These are phyloP conservation scores for Diorhabda sublineata DNA, from an alignment of 1,140 invertebrate genomes.

Conservation along the genomic window DNA sequence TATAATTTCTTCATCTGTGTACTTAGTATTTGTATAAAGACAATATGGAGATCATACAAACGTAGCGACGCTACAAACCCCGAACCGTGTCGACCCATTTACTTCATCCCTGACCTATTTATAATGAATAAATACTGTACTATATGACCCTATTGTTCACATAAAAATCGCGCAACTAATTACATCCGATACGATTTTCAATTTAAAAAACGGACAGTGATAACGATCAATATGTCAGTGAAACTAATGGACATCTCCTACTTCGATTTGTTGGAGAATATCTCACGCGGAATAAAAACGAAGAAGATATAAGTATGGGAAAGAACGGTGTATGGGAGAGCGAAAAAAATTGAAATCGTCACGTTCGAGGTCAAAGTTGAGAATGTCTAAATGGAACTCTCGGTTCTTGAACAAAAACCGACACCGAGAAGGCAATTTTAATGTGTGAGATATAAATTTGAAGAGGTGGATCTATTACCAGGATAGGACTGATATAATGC, in stretches of 20 bases:
- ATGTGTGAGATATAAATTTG: neutral
- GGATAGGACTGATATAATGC: too few relatives aligned
- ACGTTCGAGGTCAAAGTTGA: constrained; percentile 13
- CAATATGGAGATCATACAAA: too few relatives aligned
- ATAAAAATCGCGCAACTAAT: too few relatives aligned
- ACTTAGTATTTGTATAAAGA: too few relatives aligned
- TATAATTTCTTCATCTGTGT: too few relatives aligned
- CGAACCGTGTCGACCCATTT: too few relatives aligned
- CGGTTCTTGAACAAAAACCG: neutral
- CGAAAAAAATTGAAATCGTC: constrained; percentile 8
- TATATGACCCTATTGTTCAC: too few relatives aligned
- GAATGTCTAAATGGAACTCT: neutral
- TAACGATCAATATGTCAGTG: neutral
- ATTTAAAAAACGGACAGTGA: neutral
- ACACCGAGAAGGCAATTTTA: neutral
- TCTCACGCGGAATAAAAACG: neutral
- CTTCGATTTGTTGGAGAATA: neutral
- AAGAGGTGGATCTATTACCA: neutral
- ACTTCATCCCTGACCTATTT: too few relatives aligned
- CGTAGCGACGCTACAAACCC: too few relatives aligned
- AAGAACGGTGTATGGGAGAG: constrained; percentile 5
- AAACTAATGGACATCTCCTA: neutral
- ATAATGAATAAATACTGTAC: too few relatives aligned
- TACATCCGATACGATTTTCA: too few relatives aligned
- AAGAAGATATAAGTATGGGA: constrained; percentile 6